Conservation (phyloP, 2,888 invertebrate species). For the Timema podura region DNA sequence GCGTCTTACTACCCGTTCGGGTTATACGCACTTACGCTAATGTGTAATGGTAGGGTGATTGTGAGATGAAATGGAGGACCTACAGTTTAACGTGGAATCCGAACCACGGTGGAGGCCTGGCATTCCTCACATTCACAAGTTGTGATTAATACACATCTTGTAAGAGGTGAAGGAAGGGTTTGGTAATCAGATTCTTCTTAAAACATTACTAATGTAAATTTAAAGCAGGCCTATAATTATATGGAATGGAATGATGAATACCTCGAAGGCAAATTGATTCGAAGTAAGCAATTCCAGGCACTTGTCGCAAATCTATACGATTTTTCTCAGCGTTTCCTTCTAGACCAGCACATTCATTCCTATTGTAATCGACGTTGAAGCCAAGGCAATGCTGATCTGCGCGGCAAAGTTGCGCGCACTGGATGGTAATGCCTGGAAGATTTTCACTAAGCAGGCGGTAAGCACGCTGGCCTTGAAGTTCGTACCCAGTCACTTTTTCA, state of each 20-base stretch:
- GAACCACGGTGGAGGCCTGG: no score
- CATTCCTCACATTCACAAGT: no score
- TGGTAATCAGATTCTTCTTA: no score
- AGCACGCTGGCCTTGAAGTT: conserved; percentile 38
- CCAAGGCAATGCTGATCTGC: conserved; percentile 42
- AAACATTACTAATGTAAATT: neutral
- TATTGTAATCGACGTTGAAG: conserved; percentile 45
- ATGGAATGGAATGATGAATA: conserved; percentile 22
- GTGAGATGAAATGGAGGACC: no score
- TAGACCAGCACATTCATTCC: conserved; percentile 43
- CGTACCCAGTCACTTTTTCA: conserved; percentile 43
- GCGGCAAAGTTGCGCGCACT: conserved; percentile 43
- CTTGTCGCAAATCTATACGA: conserved; percentile 38
- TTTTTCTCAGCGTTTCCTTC: conserved; percentile 34
- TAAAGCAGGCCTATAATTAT: no score
- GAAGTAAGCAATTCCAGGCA: conserved; percentile 42
- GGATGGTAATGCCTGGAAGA: conserved; percentile 42
- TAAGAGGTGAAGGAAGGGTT: no score
- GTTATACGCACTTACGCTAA: no score
- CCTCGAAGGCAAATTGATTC: conserved; percentile 43
- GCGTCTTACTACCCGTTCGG: no score
- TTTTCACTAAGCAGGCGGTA: conserved; percentile 39
- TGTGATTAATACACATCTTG: no score
- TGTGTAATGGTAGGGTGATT: no score
- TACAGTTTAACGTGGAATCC: no score